Conservation (phyloP, 2,113 vertebrate species). For the Picathartes gymnocephalus region DNA sequence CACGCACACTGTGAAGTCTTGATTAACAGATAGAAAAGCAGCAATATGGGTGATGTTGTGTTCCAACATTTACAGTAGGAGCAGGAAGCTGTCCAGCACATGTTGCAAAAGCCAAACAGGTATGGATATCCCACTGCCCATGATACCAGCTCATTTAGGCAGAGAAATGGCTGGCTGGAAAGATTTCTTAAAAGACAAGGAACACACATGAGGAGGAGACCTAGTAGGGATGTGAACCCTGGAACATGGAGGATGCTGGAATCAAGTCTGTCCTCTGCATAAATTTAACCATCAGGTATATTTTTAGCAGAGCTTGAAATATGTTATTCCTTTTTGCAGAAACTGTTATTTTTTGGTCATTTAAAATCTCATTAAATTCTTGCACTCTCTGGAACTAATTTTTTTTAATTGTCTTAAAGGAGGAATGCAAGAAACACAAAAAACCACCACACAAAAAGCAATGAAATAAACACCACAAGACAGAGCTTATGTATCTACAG, state of each 20-base stretch:
- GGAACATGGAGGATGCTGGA: not conserved
- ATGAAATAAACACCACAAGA: not conserved
- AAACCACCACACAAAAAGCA: not conserved
- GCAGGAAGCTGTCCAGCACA: not conserved
- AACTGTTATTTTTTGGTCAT: not conserved
- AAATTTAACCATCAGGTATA: not conserved
- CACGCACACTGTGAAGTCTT: not conserved
- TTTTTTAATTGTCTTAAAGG: not conserved
- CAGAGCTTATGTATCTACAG: not conserved
- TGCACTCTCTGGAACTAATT: not conserved
- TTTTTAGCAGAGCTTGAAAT: not conserved
- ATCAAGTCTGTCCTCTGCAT: not conserved
- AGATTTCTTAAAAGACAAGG: not conserved
- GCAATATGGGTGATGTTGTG: not conserved
- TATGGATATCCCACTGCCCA: not conserved
- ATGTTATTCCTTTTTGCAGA: not conserved
- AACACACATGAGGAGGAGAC: not conserved
- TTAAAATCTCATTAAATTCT: not conserved
- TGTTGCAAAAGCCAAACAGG: not conserved
- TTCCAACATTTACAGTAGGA: not conserved
- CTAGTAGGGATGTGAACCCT: not conserved
- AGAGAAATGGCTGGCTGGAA: not conserved
- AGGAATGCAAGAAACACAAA: not conserved
- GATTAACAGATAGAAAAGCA: not conserved
- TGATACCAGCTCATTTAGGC: not conserved